A percentile compares a stretch with the other conserved stretches of the same genome.
Conservation (phyloP, 2,888 invertebrate genomes). For the Coelopa pilipes region DNA sequence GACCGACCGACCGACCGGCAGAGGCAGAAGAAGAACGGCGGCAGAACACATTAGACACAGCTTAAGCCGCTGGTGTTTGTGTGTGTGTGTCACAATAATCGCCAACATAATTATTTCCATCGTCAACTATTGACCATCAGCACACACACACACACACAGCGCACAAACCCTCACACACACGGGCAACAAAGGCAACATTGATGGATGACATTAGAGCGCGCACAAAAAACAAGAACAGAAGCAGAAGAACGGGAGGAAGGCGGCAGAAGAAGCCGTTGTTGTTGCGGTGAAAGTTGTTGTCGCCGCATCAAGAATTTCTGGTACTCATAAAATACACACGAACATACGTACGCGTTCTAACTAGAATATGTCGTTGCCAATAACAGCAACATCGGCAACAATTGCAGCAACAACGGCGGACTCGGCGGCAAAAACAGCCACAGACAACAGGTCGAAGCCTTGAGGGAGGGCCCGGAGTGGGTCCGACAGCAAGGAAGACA, state of each 20-base stretch:
- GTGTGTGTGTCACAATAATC: slow-evolving; percentile 16
- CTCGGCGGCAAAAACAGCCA: not conserved
- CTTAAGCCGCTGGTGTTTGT: not conserved
- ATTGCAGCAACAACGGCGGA: not conserved
- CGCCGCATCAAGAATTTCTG: slow-evolving; percentile 53
- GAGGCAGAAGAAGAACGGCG: slow-evolving; percentile 4
- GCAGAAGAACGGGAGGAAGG: not conserved
- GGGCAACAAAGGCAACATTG: not conserved
- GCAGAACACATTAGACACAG: slow-evolving; percentile 28
- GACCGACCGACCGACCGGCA: slow-evolving; percentile 11
- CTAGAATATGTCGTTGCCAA: slow-evolving; percentile 48
- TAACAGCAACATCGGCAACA: not conserved
- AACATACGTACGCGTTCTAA: slow-evolving; percentile 53
- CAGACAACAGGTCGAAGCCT: not conserved
- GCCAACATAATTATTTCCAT: slow-evolving; percentile 8
- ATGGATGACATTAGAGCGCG: slow-evolving; percentile 1
- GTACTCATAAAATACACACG: slow-evolving; percentile 57
- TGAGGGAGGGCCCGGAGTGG: not conserved
- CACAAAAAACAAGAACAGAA: slow-evolving; percentile 8
- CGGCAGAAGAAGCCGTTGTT: not conserved
- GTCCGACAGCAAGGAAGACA: too few species aligned
- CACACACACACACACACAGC: not conserved
- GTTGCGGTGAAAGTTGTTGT: slow-evolving; percentile 44
- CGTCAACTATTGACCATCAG: slow-evolving; percentile 32
- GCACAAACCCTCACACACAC: not conserved